Evolutionary conservation across 2,797 vertebrate genomes (phyloP).

Genomic region (Phoxinus dragarum): DNA sequence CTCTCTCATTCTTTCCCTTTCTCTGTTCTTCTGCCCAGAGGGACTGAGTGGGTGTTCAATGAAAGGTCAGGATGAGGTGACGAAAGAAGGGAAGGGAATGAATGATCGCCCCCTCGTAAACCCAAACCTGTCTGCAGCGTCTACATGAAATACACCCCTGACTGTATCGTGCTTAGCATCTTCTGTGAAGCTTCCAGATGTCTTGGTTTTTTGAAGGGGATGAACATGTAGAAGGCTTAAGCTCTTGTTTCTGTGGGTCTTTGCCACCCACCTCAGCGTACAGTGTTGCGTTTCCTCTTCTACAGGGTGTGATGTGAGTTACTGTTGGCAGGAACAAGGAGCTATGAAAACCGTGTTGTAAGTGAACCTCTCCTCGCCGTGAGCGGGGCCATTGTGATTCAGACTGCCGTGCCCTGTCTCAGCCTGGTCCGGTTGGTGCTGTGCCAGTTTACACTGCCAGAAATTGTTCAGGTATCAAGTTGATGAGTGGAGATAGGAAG

Average conservation of each 20-base stretch:
- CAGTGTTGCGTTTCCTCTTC: conserved; percentile 62
- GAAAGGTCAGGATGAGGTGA: conserved; percentile 74
- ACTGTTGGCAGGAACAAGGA: conserved; percentile 58
- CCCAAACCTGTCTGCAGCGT: not conserved
- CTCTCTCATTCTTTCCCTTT: conserved; percentile 5
- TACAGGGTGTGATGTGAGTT: conserved; percentile 63
- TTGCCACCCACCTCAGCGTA: conserved; percentile 57
- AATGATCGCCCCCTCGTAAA: conserved; percentile 31
- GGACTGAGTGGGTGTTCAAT: conserved; percentile 66
- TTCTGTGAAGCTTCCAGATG: conserved; percentile 5
- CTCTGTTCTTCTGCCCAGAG: not conserved
- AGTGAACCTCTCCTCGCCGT: conserved; percentile 58
- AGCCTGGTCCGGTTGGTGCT: conserved; percentile 64
- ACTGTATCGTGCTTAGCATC: conserved; percentile 11
- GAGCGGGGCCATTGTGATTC: conserved; percentile 59
- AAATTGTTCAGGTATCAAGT: conserved; percentile 15
- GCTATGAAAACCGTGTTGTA: conserved; percentile 45
- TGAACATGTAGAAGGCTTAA: conserved; percentile 8
- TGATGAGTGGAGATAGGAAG: conserved; percentile 25
- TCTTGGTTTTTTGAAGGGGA: not conserved
- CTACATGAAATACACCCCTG: not conserved
- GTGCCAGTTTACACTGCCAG: conserved; percentile 58
- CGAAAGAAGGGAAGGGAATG: conserved; percentile 50
- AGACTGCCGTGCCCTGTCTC: conserved; percentile 61
- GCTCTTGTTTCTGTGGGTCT: conserved; percentile 46